Evolutionary conservation across 64 coral and sea anemone species (phyloP).

Genomic region (Hydrozoanthus tunicans): DNA sequence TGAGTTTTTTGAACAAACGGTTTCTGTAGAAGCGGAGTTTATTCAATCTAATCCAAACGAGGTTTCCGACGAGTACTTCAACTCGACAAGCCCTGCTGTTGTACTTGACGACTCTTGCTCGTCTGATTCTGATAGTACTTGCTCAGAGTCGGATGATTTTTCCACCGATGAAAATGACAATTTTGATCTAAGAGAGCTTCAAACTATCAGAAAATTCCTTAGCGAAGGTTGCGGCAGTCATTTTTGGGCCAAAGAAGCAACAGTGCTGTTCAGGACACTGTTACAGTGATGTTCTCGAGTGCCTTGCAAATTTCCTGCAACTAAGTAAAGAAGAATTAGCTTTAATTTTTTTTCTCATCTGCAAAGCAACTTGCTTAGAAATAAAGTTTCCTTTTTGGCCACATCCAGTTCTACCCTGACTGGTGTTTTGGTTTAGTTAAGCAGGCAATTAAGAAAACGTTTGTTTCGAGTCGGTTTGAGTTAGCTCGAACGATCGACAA

Average conservation of each 20-base stretch:
- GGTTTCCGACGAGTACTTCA: constrained; percentile 54
- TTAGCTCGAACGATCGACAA: constrained; percentile 31
- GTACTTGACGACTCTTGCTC: constrained; percentile 4
- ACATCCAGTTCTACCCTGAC: constrained; percentile 22
- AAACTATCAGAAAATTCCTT: constrained; percentile 38
- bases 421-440: constrained; percentile 31
- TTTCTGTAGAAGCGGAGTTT: too few species aligned
- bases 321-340: constrained; percentile 49
- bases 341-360: constrained; percentile 44
- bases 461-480: constrained; percentile 41
- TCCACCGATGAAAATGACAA: constrained; percentile 8
- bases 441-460: constrained; percentile 32
- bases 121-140: not conserved
- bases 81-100: constrained; percentile 24
- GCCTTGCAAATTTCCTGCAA: constrained; percentile 47
- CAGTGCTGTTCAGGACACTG: constrained; percentile 14
- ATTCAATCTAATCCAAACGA: not conserved
- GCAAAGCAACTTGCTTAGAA: constrained; percentile 37
- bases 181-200: constrained; percentile 21
- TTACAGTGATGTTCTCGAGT: constrained; percentile 26
- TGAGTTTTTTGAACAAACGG: too few species aligned
- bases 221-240: constrained; percentile 47
- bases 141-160: not conserved
- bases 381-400: constrained; percentile 29
- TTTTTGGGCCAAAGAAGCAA: constrained; percentile 28